Evolutionary conservation across 2,113 vertebrate species (phyloP), one percentile per base, ranked within the genome.

Genomic region (Vanacampus margaritifer): DNA sequence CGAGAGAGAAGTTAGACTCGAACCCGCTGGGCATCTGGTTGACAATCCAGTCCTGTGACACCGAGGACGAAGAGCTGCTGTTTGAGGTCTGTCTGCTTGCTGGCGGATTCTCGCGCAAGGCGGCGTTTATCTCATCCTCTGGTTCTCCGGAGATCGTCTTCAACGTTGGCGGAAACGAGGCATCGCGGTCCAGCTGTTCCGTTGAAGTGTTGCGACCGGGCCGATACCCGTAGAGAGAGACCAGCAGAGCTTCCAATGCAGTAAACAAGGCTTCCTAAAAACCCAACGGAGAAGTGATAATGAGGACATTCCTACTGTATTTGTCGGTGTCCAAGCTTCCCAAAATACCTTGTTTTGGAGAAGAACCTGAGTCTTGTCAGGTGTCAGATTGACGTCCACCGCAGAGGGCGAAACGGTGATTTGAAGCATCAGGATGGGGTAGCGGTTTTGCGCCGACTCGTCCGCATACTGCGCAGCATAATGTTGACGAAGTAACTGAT

Each of bases 361-460:
- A 69, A 99, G 92, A 67, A 99, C 93, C 89, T 98, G 92, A 39
- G 90, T 94, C 91, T 99, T 98, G 91, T 98, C 96, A 28, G 97
- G 97, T 5, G 93, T 98, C 88, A 99, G 50, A 79, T 99, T 98
- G 50, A 98, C 92, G 67, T 99, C 97, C 68, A 98, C 83, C 12
- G 92, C 80, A 57, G 93, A 93, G 21, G 93, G 80, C 35, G 95
- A 90, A 64, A 98, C 90, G n/a, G 83, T 87, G 74, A 99, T 87
- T 83, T 90, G 95, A 71, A 99, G 79, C 89, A 96, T 91, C 60
- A 94, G 90, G 68, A 90, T 79, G 48, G 97, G 97, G 72, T 94
- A 96, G 0, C 91, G 93, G 54, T 68, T 85, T 59, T 89, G 90
- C 70, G 87, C 76, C 3, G 88, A 73, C 35, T 96, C 93, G 41